These are phyloP conservation scores for Crypturellus tataupa DNA, from an alignment of 2,797 vertebrate genomes.

Conservation along the genomic window DNA sequence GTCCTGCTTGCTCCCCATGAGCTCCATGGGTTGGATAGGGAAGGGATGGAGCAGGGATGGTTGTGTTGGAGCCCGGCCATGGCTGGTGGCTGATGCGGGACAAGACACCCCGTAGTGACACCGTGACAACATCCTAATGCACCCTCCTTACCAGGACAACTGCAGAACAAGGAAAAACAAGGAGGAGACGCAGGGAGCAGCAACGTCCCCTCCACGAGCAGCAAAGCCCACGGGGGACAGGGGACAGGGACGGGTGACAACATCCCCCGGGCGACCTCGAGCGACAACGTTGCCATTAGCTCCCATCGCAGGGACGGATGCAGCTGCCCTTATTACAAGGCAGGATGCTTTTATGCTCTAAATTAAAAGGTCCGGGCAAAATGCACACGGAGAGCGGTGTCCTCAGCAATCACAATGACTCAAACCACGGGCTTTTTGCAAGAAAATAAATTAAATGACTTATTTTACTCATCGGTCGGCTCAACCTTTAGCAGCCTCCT, in stretches of 20 bases:
- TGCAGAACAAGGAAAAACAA: fast-evolving
- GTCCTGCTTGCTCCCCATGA: too few species aligned
- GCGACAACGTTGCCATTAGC: fast-evolving
- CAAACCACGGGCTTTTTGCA: neutral
- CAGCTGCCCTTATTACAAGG: neutral
- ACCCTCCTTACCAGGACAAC: neutral
- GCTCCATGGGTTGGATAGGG: fast-evolving
- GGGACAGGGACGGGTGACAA: neutral
- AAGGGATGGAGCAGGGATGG: fast-evolving
- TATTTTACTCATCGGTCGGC: neutral
- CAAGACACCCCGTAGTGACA: neutral
- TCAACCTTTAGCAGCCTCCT: neutral
- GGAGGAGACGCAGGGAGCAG: neutral
- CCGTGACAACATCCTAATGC: neutral
- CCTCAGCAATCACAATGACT: neutral
- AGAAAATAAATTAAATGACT: neutral
- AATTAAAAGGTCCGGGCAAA: constrained; percentile 6
- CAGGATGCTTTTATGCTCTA: neutral
- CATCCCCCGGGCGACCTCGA: neutral
- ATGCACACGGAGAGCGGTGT: neutral
- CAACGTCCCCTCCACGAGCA: neutral
- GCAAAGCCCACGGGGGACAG: fast-evolving
- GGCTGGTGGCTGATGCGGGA: neutral
- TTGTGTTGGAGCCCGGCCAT: neutral
- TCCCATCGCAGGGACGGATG: neutral